Base-by-base conservation (phyloP, 2,888 invertebrate species). In the Noctua janthe region DNA sequence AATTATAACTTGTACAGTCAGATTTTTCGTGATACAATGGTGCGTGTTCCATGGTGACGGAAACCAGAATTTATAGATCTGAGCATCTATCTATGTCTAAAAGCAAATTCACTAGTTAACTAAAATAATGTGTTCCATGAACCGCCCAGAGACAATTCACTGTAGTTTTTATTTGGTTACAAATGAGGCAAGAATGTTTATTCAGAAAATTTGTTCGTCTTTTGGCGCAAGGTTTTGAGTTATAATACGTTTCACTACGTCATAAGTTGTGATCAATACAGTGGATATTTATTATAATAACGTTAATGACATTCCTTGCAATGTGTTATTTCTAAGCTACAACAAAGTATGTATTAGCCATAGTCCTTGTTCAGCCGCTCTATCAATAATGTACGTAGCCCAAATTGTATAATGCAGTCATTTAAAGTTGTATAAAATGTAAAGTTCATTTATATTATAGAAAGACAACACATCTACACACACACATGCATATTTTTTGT, bases 401-500 rank as follows among this genome's bases (percentile, higher is more conserved):
- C 54, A 70, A 71, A 81, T 73, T 59, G 59, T 77, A 72, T 54
- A 59, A 71, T 62, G 51, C 73, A 84, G 39, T 76, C 11, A 84
- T 76, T 35, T 75, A 69, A 69, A 54, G 29, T 71, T 76, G 29
- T 78, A 74, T 71, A n/a, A 47, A 64, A 71, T 47, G 56, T 49
- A 43, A 76, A 49, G 15, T 64, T 8, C 43, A 59, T 74, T 43
- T 74, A 29, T 64, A 74, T 43, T 43, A 49, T 59, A 76, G 35
- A 59, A 74, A 62, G 23, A 82, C 54, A 70, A 67, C 54, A 78
- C 76, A 83, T 79, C 80, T 90, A 89, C 62, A 54, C 80, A 87
- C 51, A 82, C 76, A 85, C 90, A 90, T 91, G 89, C 89, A 83
- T 82, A 71, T 76, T 66, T 74, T 80, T 80, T 29, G 64, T 74